A percentile compares a stretch with the other conserved stretches of the same genome.
Conservation (phyloP, 1,140 invertebrate genomes). For the Drosophila fuyamai region DNA sequence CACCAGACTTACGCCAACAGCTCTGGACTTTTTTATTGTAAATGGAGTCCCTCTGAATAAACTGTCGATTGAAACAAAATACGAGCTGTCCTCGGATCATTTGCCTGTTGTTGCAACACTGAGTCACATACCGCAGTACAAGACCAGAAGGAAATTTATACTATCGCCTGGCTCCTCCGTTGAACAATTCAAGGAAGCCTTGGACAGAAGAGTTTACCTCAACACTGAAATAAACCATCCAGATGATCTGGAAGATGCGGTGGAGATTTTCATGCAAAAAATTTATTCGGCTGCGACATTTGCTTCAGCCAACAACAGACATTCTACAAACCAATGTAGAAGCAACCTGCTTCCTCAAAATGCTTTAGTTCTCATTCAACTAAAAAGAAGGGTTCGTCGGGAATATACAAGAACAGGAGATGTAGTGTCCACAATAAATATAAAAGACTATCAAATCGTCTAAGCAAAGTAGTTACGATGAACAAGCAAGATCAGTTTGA, state of each 20-base stretch:
- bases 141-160: background rate
- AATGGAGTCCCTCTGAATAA: too few relatives aligned
- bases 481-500: constrained; percentile 19
- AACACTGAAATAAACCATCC: background rate
- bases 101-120: background rate
- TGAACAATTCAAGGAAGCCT: background rate
- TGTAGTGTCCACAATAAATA: constrained; percentile 10
- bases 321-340: too few relatives aligned
- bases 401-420: background rate
- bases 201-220: background rate
- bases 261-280: background rate
- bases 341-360: too few relatives aligned
- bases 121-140: constrained; percentile 2
- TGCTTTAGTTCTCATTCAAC: too few relatives aligned
- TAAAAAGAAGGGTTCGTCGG: too few relatives aligned
- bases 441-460: constrained; percentile 14
- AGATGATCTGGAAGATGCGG: background rate
- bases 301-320: background rate
- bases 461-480: constrained; percentile 1
- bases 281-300: background rate
- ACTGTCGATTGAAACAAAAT: too few relatives aligned
- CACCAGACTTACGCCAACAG: background rate
- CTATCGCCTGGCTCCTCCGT: constrained; percentile 1
- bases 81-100: background rate
- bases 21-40: background rate